Evolutionary conservation across 2,888 invertebrate genomes (phyloP), one percentile per base, ranked within the genome.

Genomic region (Mythimna impura): DNA sequence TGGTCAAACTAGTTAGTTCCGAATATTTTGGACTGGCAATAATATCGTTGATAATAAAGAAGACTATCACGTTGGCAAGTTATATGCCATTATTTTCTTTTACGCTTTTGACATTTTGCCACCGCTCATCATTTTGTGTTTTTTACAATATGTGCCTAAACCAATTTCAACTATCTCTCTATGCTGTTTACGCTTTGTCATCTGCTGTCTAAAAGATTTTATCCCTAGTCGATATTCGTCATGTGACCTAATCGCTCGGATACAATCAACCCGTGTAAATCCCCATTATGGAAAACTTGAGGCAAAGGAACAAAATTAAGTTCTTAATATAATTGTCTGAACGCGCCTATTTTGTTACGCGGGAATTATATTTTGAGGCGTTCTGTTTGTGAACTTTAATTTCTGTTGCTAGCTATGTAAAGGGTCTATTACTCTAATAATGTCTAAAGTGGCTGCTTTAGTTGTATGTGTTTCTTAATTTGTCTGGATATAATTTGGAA

Each of bases 261-360:
- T 0, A 54, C 67, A 67, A 61, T 54, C 76, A 9, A 67, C 61
- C 30, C 36, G 66, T 73, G 73, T 73, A 17, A 58, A 66, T 40
- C 22, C 0, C 30, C 9, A 7, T 14, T 88, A 89, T 88, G 88
- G 85, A 90, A 90, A 90, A 89, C 88, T 90, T 90, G 78, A 88
- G 85, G 86, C 86, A 83, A 82, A 83, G 73, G 86, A 83, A 89
- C 90, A 83, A 86, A 92, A 92, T 91, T 89, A 90, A 89, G 84
- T 85, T 89, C 82, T 86, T 86, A 86, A 86, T 83, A 77, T 84
- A 83, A 86, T 72, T 79, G 78, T 81, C 77, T 85, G 30, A 77
- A 65, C 68, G 54, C 64, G 61, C 75, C 71, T 80, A 72, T 85
- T 71, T 77, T 73, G 74, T 77, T 72, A 66, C 61, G 66, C 67